phyloP scores from a whole-genome alignment of 2,888 invertebrate species.

The Plutella xylostella region DNA sequence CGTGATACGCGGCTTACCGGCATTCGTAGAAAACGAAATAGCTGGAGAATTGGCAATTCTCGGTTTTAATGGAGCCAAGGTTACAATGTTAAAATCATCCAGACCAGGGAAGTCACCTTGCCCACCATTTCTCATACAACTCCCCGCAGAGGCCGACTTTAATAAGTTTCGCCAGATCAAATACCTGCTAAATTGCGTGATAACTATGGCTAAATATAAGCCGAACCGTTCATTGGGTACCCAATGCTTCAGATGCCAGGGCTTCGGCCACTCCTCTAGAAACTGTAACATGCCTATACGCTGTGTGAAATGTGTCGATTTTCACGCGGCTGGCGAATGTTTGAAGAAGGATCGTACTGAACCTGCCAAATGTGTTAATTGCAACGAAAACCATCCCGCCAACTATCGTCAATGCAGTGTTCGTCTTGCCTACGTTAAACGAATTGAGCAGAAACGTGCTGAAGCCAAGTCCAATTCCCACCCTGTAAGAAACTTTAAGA shows the following conservation, averaged over 20 bases:
- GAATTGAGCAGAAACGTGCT: background rate
- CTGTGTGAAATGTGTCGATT: constrained; percentile 14
- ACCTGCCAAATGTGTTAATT: background rate
- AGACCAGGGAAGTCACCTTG: constrained; percentile 28
- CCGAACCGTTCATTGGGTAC: background rate
- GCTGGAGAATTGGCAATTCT: background rate
- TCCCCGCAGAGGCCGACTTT: constrained; percentile 24
- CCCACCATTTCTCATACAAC: constrained; percentile 23
- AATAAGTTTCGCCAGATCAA: constrained; percentile 13
- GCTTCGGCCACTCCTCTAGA: constrained; percentile 14
- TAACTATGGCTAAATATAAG: constrained; percentile 12
- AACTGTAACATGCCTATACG: constrained; percentile 15
- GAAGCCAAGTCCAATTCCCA: background rate
- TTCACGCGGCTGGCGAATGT: constrained; percentile 11
- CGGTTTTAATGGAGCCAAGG: background rate
- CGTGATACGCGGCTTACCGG: background rate
- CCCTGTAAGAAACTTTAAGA: background rate
- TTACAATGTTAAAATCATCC: background rate
- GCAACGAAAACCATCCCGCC: no score
- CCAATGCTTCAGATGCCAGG: no score
- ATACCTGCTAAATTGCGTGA: constrained; percentile 14
- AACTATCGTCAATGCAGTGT: background rate
- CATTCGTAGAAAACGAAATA: background rate
- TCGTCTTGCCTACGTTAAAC: background rate
- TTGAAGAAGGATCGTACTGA: constrained; percentile 7